These are phyloP conservation scores for Pseudomyrmex cubaensis DNA, from an alignment of 1,140 invertebrate species.

Conservation along the genomic window DNA sequence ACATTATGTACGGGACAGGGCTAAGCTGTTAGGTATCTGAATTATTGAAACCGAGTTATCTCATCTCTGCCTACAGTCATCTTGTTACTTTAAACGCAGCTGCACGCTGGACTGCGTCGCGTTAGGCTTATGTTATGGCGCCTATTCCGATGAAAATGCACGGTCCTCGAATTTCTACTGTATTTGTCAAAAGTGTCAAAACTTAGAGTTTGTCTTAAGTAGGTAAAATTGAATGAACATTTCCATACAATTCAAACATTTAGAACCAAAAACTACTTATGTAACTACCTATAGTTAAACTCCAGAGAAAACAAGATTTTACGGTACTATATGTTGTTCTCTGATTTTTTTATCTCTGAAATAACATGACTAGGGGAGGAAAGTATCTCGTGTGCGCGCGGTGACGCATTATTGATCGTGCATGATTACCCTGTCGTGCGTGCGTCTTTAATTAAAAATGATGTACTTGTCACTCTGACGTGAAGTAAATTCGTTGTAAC, in stretches of 20 bases:
- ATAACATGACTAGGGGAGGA: neutral
- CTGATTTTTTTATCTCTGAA: neutral
- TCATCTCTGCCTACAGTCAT: constrained; percentile 84
- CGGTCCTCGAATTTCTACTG: neutral
- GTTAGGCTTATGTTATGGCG: neutral
- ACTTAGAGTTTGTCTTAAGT: too few relatives aligned
- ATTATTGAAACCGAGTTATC: constrained; percentile 84
- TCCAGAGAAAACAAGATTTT: neutral
- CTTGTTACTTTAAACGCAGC: constrained; percentile 84
- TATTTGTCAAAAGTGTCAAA: neutral
- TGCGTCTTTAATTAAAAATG: constrained; percentile 67
- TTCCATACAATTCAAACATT: too few relatives aligned
- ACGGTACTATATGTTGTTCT: neutral
- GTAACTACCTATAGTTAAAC: too few relatives aligned
- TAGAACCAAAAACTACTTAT: too few relatives aligned
- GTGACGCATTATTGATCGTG: constrained; percentile 52
- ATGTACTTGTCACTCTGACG: constrained; percentile 59
- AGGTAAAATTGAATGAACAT: too few relatives aligned
- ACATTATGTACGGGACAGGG: constrained; percentile 85
- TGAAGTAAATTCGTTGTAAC: constrained; percentile 63
- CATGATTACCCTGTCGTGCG: constrained; percentile 46
- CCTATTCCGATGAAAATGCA: neutral
- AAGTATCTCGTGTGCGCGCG: constrained; percentile 42
- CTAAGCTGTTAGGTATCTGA: constrained; percentile 85
- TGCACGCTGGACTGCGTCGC: constrained; percentile 69